A percentile compares a stretch with the other conserved stretches of the same genome.
Evolutionary conservation across 1,140 invertebrate genomes (phyloP).

Genomic region (Procambarus virginalis): DNA sequence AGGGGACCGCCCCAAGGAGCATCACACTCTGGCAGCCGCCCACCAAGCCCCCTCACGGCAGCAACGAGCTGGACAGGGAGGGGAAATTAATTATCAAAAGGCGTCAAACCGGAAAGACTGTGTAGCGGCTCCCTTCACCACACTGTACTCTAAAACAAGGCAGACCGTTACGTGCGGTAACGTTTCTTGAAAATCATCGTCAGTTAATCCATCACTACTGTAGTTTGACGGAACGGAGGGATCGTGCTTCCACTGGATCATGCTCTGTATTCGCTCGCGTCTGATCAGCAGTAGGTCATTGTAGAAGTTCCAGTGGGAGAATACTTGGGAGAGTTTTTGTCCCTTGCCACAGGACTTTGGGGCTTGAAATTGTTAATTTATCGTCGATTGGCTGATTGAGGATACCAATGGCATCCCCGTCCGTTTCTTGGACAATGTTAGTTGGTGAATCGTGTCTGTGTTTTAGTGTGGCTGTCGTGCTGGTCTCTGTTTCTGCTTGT

Average conservation of each 20-base stretch:
- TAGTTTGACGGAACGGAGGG: no score
- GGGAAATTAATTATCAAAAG: no score
- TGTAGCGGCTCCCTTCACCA: not conserved
- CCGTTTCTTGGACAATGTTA: not conserved
- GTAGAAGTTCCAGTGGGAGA: not conserved
- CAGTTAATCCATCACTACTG: not conserved
- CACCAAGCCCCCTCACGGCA: no score
- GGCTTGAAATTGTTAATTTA: not conserved
- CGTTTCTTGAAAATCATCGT: not conserved
- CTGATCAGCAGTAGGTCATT: not conserved
- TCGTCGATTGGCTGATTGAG: not conserved
- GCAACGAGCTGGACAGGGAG: no score
- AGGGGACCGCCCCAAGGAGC: no score
- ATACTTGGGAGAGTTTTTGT: not conserved
- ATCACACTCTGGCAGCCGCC: no score
- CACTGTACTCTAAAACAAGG: not conserved
- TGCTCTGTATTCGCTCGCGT: no score
- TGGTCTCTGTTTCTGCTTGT: not conserved
- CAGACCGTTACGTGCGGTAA: not conserved
- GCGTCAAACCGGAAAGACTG: no score
- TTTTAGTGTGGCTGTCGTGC: not conserved
- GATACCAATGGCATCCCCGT: not conserved
- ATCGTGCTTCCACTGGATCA: no score
- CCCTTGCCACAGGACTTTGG: not conserved
- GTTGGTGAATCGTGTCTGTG: not conserved